Evolutionary conservation across 2,888 invertebrate species (phyloP), one percentile per base, ranked within the genome.

Genomic region (Tenthredo notha): DNA sequence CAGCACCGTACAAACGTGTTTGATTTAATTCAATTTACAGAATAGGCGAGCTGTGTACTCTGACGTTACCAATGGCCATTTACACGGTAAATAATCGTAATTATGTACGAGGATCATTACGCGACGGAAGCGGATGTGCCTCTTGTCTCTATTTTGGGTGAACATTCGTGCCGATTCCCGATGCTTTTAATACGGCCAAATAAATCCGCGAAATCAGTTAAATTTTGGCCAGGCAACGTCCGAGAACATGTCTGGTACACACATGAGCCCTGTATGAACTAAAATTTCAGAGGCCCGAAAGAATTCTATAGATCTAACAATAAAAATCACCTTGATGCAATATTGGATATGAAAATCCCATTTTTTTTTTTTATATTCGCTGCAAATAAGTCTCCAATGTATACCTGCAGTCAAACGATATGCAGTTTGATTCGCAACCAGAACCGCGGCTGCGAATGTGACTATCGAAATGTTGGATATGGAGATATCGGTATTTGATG

Each of bases 1-100:
- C 33, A 33, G 29, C 50, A 25, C 33, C 9, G 29, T 18, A 54
- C 29, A 54, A 54, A n/a, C 33, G 78, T 12, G 50, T 78, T 78
- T 78, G 54, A 78, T 78, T 78, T 58, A 50, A 33, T 78, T 78
- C 78, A 78, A 78, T 78, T 78, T 58, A 54, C 54, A n/a, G 54
- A 78, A 78, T 75, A 9, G 75, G 43, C 25, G 29, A 75, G 50
- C 25, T 25, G 75, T 47, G 75, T 75, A 25, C 75, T 43, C 43
- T 75, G 75, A 75, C 75, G 75, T 25, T 75, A 47, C n/a, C 40
- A 40, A 77, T 78, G 33, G 78, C 12, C 78, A 54, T 78, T 78
- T 29, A 78, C 78, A 78, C 78, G 54, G 58, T 78, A 78, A 78
- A 78, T 78, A 78, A 54, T 78, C 33, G 78, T 78, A 78, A 78